Conservation (phyloP, 35 echinoderm and acorn worm species). For the Amphiura filiformis region DNA sequence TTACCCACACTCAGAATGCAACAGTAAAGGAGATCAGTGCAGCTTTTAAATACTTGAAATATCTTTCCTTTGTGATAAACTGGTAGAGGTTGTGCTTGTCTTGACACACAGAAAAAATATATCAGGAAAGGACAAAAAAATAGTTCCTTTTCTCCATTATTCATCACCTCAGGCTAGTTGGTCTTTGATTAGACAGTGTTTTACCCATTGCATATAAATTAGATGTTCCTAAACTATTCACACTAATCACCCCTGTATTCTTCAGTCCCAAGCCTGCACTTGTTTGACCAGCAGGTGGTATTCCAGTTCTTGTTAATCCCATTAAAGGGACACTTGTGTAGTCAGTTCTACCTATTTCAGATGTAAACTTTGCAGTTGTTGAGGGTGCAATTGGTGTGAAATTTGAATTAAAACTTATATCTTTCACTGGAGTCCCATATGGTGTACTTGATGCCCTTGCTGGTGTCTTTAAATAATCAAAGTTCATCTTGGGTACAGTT, state of each 20-base stretch:
- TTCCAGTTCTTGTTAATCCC: constrained; percentile 44
- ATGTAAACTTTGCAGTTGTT: not conserved
- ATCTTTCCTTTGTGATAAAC: too few relatives aligned
- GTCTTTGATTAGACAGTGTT: not conserved
- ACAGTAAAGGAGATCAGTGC: too few relatives aligned
- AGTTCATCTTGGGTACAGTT: constrained; percentile 25
- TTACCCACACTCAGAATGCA: too few relatives aligned
- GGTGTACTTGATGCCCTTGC: constrained; percentile 85
- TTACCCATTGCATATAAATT: constrained; percentile 27
- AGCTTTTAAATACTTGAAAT: too few relatives aligned
- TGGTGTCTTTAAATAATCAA: constrained; percentile 25
- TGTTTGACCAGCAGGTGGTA: not conserved
- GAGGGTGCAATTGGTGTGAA: constrained; percentile 27
- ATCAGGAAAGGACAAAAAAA: too few relatives aligned
- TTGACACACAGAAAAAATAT: too few relatives aligned
- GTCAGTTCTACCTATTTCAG: not conserved
- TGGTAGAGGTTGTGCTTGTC: too few relatives aligned
- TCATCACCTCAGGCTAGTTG: not conserved
- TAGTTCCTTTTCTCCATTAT: too few relatives aligned
- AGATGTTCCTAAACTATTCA: constrained; percentile 43
- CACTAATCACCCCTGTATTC: constrained; percentile 41
- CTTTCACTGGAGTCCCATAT: constrained; percentile 72
- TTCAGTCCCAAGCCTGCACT: not conserved
- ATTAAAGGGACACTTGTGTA: constrained; percentile 1
- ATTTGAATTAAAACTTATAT: constrained; percentile 64